phyloP scores from a whole-genome alignment of 2,113 vertebrate species.

The Sardina pilchardus region DNA sequence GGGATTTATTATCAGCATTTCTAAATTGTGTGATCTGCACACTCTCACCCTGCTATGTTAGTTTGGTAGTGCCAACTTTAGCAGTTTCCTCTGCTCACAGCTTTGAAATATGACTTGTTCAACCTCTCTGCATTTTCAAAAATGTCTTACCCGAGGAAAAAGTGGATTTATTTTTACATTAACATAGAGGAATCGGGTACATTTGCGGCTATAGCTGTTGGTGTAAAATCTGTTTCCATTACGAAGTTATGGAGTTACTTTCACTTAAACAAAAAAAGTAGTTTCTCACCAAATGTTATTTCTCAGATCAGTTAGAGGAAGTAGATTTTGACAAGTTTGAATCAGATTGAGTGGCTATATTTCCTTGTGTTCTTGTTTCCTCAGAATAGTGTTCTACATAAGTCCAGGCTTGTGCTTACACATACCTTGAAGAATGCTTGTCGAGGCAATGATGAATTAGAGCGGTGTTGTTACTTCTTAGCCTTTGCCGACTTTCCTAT shows the following conservation, averaged over 20 bases:
- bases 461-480: conserved; percentile 46
- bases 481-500: conserved; percentile 59
- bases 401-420: conserved; percentile 14
- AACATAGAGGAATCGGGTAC: too few relatives aligned
- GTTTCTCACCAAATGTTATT: too few relatives aligned
- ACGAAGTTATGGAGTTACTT: too few relatives aligned
- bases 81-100: not conserved
- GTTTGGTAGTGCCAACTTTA: not conserved
- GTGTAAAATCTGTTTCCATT: too few relatives aligned
- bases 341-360: not conserved
- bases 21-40: conserved; percentile 18
- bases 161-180: not conserved
- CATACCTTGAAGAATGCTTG: conserved; percentile 30
- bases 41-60: not conserved
- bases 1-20: conserved; percentile 6
- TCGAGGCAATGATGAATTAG: conserved; percentile 65
- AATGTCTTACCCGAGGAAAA: not conserved
- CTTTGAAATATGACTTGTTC: not conserved
- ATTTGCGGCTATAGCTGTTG: too few relatives aligned
- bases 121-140: not conserved
- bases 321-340: not conserved
- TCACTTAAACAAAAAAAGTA: too few relatives aligned
- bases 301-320: not conserved
- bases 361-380: not conserved
- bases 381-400: not conserved